Conservation (phyloP, 35 echinoderm and acorn worm genomes). For the Chiridota heheva region DNA sequence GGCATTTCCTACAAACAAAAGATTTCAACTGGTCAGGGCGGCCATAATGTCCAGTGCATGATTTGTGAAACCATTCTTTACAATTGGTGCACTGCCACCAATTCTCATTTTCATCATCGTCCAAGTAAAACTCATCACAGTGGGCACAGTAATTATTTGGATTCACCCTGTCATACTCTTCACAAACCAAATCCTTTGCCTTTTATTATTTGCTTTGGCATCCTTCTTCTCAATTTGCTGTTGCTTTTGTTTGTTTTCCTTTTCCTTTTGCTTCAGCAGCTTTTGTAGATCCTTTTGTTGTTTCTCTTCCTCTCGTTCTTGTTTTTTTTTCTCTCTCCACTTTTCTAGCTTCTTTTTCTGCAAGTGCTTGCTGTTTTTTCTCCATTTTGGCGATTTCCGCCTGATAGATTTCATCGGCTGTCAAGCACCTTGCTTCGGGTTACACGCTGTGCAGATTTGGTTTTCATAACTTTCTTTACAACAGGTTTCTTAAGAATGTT, state of each 20-base stretch:
- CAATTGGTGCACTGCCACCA: not conserved
- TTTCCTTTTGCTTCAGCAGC: not conserved
- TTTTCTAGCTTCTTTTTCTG: not conserved
- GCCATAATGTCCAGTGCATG: not conserved
- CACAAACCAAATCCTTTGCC: too few species aligned
- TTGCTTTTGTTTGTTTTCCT: not conserved
- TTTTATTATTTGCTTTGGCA: not conserved
- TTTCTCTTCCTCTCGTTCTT: conserved; percentile 16
- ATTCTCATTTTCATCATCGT: conserved; percentile 1
- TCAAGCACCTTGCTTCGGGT: conserved; percentile 31
- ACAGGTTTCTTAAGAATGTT: conserved; percentile 33
- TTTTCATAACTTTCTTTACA: not conserved
- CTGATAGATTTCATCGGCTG: conserved; percentile 39
- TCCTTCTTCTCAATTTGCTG: not conserved
- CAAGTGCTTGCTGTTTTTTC: not conserved
- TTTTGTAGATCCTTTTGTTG: conserved; percentile 12
- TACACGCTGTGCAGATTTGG: conserved; percentile 17
- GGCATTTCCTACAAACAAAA: not conserved
- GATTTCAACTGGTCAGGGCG: not conserved
- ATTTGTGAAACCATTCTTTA: not conserved
- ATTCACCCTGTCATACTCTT: not conserved
- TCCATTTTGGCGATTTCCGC: not conserved
- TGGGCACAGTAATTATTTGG: not conserved
- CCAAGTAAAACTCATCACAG: not conserved
- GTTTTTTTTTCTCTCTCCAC: conserved; percentile 7